Evolutionary conservation across 1,140 invertebrate genomes (phyloP).

Genomic region (Formica exsecta): DNA sequence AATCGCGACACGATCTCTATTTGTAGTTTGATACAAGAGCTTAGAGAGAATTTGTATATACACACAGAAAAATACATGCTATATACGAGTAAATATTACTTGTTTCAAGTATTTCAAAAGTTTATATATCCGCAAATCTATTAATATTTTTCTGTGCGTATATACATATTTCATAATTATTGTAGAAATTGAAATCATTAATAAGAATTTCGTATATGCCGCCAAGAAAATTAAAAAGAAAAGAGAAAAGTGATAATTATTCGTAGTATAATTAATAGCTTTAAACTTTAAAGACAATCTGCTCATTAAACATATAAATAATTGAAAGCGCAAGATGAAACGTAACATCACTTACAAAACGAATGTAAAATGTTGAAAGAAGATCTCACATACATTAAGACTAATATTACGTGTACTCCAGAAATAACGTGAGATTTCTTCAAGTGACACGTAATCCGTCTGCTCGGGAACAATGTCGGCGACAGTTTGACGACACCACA

Average conservation of each 20-base stretch:
- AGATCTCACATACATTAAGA: neutral
- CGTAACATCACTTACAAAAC: neutral
- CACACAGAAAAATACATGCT: too few species aligned
- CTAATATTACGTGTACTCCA: constrained; percentile 66
- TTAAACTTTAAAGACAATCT: neutral
- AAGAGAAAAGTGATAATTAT: neutral
- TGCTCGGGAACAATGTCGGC: constrained; percentile 63
- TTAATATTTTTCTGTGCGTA: too few species aligned
- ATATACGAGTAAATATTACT: too few species aligned
- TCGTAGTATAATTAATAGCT: neutral
- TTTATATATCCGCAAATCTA: too few species aligned
- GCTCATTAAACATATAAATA: neutral
- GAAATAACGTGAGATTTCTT: constrained; percentile 73
- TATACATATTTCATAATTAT: neutral
- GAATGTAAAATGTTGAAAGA: neutral
- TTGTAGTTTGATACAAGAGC: neutral
- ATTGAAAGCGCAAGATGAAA: neutral
- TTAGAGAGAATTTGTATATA: neutral
- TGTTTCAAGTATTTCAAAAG: too few species aligned
- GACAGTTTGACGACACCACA: constrained; percentile 39
- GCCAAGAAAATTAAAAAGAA: neutral
- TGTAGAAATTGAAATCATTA: neutral
- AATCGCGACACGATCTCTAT: constrained; percentile 12
- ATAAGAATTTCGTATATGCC: neutral
- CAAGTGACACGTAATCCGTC: constrained; percentile 60